Conservation (phyloP, 2,113 vertebrate species). For the Pituophis catenifer region DNA sequence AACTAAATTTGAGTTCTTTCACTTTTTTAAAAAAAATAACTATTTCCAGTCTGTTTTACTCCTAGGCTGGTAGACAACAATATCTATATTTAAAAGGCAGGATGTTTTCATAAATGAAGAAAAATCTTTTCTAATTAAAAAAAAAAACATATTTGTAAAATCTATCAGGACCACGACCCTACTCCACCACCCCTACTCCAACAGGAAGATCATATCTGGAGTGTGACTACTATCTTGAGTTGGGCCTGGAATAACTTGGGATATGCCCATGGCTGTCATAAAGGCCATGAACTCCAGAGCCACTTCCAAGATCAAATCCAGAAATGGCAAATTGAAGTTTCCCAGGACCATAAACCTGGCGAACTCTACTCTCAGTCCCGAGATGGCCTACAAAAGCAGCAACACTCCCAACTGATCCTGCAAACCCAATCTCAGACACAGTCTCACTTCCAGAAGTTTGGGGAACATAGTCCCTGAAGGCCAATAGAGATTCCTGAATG, state of each 20-base stretch:
- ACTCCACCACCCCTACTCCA: too few relatives aligned
- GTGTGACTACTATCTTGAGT: too few relatives aligned
- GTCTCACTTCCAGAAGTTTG: background rate
- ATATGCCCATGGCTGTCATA: too few relatives aligned
- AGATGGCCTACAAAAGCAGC: background rate
- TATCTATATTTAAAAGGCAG: background rate
- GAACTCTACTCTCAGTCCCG: background rate
- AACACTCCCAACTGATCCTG: background rate
- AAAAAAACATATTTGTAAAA: background rate
- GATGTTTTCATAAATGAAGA: background rate
- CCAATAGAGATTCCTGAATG: background rate
- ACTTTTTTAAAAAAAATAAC: background rate
- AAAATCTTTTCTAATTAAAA: background rate
- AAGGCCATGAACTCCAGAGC: too few relatives aligned
- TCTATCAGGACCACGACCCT: background rate
- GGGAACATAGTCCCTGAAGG: background rate
- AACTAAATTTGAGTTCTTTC: background rate
- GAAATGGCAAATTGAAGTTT: too few relatives aligned
- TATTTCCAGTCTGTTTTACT: background rate
- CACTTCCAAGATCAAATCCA: too few relatives aligned
- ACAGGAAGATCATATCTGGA: too few relatives aligned
- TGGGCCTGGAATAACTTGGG: too few relatives aligned
- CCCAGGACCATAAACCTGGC: too few relatives aligned
- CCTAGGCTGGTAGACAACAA: background rate
- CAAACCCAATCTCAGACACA: background rate